Base-by-base conservation (phyloP, 2,888 invertebrate genomes). In the Allophyes oxyacanthae region DNA sequence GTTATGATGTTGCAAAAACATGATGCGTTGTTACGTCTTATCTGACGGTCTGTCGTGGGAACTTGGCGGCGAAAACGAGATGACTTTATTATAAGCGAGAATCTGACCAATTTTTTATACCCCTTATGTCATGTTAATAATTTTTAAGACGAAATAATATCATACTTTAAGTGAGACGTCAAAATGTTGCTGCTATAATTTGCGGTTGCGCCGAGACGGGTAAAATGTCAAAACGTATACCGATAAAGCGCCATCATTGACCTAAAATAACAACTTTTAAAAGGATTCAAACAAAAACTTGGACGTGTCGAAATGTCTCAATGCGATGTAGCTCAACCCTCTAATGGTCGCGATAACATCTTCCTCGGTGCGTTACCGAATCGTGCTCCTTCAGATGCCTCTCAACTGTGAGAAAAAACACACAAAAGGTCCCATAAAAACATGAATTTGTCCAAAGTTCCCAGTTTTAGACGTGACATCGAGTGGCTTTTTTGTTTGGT, bases 331-430 rank as follows among this genome's bases (percentile, higher is more conserved):
- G 81, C 82, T 83, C 84, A 83, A 83, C 86, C 86, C 85, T 87
- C 90, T 92, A 92, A 91, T 91, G 91, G 90, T 75, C 65, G 76
- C 76, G 93, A 94, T 94, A 92, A 87, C 81, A 94, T 94, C 93
- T 85, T 77, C 69, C 83, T 82, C 86, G 86, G 90, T 91, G 89
- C 91, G 88, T 90, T 91, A 90, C 90, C 77, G 86, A 87, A 85
- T 91, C 92, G 90, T 92, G 92, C 92, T 90, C 83, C 90, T 86
- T 88, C 88, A 89, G 91, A 89, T 88, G 87, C 85, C 79, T 86
- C 81, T 71, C 82, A 85, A 88, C 91, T 92, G 91, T 92, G 92
- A 93, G 92, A 94, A 92, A 91, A 91, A 92, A 91, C 85, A 87
- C 83, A 90, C 90, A 92, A 93, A 91, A 89, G 90, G 68, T 28